phyloP scores from a whole-genome alignment of 2,888 invertebrate genomes.

The Allygus modestus region DNA sequence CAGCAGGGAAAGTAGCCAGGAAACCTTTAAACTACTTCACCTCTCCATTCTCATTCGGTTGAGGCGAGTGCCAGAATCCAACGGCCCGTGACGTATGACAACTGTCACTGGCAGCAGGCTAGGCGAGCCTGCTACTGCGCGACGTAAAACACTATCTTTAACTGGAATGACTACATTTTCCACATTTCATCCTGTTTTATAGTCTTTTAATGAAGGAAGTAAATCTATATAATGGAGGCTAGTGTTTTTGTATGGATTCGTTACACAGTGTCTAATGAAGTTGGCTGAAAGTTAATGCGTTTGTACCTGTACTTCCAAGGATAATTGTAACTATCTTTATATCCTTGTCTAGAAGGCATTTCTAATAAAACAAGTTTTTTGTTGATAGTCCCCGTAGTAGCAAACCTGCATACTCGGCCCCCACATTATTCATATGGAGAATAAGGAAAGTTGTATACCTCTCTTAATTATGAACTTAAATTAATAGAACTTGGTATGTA shows the following conservation, averaged over 20 bases:
- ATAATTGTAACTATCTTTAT: too few species aligned
- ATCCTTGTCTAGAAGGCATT: too few species aligned
- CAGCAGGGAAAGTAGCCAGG: conserved; percentile 9
- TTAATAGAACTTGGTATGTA: too few species aligned
- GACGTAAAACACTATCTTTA: neutral
- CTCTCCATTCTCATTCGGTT: neutral
- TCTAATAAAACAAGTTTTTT: too few species aligned
- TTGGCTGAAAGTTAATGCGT: neutral
- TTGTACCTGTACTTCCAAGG: neutral
- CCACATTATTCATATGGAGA: too few species aligned
- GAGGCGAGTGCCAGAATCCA: neutral
- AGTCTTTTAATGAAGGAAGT: neutral
- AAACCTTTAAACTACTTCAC: neutral
- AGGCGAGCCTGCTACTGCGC: neutral
- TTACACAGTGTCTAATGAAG: neutral
- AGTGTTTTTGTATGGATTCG: conserved; percentile 7
- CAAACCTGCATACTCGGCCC: too few species aligned
- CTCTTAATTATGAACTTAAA: too few species aligned
- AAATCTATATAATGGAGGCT: neutral
- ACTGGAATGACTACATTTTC: conserved; percentile 1
- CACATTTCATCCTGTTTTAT: neutral
- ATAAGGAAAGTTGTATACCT: too few species aligned
- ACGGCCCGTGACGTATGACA: neutral
- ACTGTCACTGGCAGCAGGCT: neutral
- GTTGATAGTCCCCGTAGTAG: too few species aligned